Percentiles rank a stretch among this genome's conserved stretches.
These are phyloP conservation scores for Prunella strophiata DNA, from an alignment of 2,797 vertebrate species.

Conservation along the genomic window DNA sequence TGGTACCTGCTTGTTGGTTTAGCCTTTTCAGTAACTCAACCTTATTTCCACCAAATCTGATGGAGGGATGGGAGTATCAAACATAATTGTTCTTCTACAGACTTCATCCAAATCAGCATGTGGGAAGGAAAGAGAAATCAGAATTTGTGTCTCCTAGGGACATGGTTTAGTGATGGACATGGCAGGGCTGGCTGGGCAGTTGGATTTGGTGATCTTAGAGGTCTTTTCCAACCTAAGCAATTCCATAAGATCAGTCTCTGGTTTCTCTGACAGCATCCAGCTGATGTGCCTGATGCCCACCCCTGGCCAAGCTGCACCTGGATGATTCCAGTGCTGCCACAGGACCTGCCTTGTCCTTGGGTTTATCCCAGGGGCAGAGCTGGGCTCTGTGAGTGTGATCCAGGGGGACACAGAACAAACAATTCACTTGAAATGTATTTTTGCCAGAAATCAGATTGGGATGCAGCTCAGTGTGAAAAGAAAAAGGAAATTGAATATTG, in stretches of 20 bases:
- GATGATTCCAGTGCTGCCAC: not conserved
- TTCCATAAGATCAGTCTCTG: not conserved
- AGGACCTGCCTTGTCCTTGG: not conserved
- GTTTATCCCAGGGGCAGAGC: not conserved
- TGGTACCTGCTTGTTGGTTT: constrained; percentile 9
- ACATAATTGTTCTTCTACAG: not conserved
- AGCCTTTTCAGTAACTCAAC: constrained; percentile 14
- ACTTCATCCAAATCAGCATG: not conserved
- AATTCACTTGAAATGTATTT: not conserved
- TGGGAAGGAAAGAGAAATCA: not conserved
- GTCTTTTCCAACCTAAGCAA: not conserved
- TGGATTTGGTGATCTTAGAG: not conserved
- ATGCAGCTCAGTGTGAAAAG: not conserved
- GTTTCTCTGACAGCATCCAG: not conserved
- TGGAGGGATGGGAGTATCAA: not conserved
- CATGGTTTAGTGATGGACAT: not conserved
- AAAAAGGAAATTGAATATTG: not conserved
- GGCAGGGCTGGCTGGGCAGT: not conserved
- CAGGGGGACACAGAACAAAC: not conserved
- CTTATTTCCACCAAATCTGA: not conserved
- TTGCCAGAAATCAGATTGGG: not conserved
- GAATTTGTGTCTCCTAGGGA: not conserved
- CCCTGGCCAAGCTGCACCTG: not conserved
- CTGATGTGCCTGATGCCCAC: not conserved
- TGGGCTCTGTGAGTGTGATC: not conserved